These are phyloP conservation scores for Microcebus lehilahytsara DNA, from an alignment of 2,113 vertebrate species.

Conservation along the genomic window DNA sequence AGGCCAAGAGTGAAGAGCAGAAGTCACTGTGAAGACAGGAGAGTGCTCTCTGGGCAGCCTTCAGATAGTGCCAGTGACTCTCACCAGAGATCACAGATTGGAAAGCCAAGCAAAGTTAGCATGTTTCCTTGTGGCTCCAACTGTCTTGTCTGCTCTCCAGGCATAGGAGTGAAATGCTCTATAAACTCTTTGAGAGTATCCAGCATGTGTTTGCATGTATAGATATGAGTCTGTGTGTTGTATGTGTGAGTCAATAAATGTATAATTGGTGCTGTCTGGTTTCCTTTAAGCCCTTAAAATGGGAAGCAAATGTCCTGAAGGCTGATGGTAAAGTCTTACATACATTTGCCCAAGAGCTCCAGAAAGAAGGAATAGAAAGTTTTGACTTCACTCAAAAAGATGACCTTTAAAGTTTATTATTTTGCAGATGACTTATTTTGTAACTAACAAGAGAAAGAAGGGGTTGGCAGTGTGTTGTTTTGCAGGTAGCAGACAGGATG, in stretches of 20 bases:
- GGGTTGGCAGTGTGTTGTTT: background rate
- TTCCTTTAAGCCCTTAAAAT: background rate
- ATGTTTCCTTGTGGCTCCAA: background rate
- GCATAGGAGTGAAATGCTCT: background rate
- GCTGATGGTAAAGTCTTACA: background rate
- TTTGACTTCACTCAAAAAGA: background rate
- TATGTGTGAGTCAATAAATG: background rate
- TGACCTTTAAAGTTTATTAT: background rate
- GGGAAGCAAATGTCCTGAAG: background rate
- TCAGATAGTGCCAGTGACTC: background rate
- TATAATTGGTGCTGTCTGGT: background rate
- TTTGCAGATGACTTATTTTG: slow-evolving; percentile 5
- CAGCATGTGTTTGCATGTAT: background rate
- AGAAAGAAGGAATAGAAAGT: background rate
- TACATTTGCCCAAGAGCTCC: background rate
- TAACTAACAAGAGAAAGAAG: background rate
- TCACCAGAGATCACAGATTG: background rate
- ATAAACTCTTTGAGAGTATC: background rate
- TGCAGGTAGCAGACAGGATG: background rate
- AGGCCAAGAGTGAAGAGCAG: background rate
- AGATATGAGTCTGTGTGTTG: background rate
- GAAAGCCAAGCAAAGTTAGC: background rate
- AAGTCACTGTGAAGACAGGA: background rate
- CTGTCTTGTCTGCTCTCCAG: background rate
- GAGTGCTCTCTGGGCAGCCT: background rate